Base-by-base conservation (phyloP, 1,140 invertebrate species). In the Diuraphis noxia region DNA sequence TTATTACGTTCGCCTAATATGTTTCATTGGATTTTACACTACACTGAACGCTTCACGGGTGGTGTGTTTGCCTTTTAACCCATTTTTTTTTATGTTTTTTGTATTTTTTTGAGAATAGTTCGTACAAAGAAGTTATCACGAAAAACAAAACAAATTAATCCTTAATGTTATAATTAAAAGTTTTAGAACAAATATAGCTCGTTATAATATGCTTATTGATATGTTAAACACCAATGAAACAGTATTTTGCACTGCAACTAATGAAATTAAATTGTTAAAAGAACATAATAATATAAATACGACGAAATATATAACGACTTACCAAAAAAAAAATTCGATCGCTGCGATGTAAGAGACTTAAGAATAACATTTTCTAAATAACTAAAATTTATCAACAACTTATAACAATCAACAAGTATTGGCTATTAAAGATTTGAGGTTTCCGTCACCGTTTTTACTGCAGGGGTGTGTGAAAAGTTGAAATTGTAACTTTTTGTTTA, bases 1-100 rank as follows among this genome's bases (percentile, higher is more conserved):
- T 88, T 88, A 88, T 88, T 56, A 43, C 38, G 52, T 88, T 88
- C 38, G 88, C 88, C 41, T 77, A 72, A 89, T 77, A 25, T 90
- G 30, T 88, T 88, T 88, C 49, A 88, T 88, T 56, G 52, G 49
- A 88, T 88, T 88, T 88, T 88, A 36, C 52, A 23, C 49, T 40
- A 56, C 49, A 40, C 86, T n/a, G 17, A 63, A 40, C 52, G 30
- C 8, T 86, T 49, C 46, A 2, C 85, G 13, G 85, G n/a, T 38
- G 85, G n/a, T 19, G 21, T 30, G 8, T 49, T 49, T 34, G 1
- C 4, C 38, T 86, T 86, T 36, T 52, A 43, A 21, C 21, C 30
- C 21, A 10, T 85, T 0, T 34, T 84, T 30, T 41, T 41, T 6
- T 49, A 2, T 21, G n/a, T 84, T 46, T 84, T 46, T 46, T 46